Evolutionary conservation across 2,888 invertebrate genomes (phyloP), one percentile per base, ranked within the genome.

Genomic region (Tiliacea aurago): DNA sequence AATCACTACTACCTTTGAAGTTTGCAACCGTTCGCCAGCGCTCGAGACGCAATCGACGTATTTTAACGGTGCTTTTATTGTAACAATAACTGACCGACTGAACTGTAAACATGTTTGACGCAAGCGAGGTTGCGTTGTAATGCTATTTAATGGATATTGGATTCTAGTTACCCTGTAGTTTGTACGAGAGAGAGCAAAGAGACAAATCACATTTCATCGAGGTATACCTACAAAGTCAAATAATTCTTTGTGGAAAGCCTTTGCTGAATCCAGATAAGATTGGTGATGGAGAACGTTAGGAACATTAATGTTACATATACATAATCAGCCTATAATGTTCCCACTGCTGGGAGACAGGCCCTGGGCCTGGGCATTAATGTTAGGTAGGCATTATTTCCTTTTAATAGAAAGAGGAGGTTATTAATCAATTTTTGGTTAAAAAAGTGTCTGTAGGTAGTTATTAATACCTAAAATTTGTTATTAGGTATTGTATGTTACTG

Each of bases 1-100:
- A 59, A 81, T 75, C 13, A 41, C 41, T 3, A n/a, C 18, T 3
- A n/a, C 18, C 66, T 65, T 56, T 62, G 43, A 71, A 71, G 37
- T 67, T 63, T 18, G 43, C n/a, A 63, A 63, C 45, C 5, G 28
- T 55, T 41, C 23, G 47, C 37, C 15, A 37, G 41, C 51, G 58
- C 63, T 47, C 33, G 56, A 65, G 28, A 33, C 33, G 41, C 47
- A 53, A 61, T 58, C 28, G 41, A 13, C 63, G 33, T 55, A 70
- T 56, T 82, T 79, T 78, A 78, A 73, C 67, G 79, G 70, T 47
- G 56, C 7, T 73, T 78, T 83, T 78, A 82, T 58, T 49, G 78
- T 65, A 66, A 45, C 69, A 47, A 68, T 62, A 69, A 81, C 67
- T 64, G n/a, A 63, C 59, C 64, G 73, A 64, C 5, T 65, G 51